A percentile compares a stretch with the other conserved stretches of the same genome.
phyloP scores from a whole-genome alignment of 2,113 vertebrate genomes.

The Psittacula cyanocephala region DNA sequence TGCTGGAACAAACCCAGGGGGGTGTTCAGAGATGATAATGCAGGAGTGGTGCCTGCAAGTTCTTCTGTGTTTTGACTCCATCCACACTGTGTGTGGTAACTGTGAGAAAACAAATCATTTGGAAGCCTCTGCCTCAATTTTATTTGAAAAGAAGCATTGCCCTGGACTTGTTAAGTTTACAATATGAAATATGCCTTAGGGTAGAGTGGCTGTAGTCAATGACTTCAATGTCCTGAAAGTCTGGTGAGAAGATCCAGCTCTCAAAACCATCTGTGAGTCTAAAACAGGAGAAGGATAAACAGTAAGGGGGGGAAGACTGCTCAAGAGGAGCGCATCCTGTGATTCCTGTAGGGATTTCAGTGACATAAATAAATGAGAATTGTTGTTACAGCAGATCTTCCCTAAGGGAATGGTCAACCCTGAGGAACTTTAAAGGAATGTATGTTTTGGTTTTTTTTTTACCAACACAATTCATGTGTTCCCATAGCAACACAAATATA shows the following conservation, averaged over 20 bases:
- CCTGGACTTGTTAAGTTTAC: neutral
- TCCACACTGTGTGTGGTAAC: neutral
- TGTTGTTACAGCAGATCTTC: neutral
- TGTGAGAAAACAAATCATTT: neutral
- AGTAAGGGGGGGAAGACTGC: rapidly evolving
- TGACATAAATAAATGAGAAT: neutral
- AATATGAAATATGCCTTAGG: neutral
- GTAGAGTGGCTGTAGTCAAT: neutral
- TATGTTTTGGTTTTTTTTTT: neutral
- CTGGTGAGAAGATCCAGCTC: neutral
- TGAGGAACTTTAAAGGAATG: neutral
- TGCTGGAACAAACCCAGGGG: neutral
- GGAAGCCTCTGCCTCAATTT: neutral
- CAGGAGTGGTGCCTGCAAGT: neutral
- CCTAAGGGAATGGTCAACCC: neutral
- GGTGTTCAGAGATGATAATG: neutral
- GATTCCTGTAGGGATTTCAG: neutral
- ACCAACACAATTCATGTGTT: neutral
- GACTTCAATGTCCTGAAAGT: neutral
- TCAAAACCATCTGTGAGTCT: neutral
- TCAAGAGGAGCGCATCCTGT: neutral
- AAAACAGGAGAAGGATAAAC: neutral
- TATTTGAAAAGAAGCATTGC: neutral
- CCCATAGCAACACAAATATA: slow-evolving; percentile 30
- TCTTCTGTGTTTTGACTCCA: neutral